Evolutionary conservation across 2,113 vertebrate species (phyloP).

Genomic region (Sakesphorus luctuosus): DNA sequence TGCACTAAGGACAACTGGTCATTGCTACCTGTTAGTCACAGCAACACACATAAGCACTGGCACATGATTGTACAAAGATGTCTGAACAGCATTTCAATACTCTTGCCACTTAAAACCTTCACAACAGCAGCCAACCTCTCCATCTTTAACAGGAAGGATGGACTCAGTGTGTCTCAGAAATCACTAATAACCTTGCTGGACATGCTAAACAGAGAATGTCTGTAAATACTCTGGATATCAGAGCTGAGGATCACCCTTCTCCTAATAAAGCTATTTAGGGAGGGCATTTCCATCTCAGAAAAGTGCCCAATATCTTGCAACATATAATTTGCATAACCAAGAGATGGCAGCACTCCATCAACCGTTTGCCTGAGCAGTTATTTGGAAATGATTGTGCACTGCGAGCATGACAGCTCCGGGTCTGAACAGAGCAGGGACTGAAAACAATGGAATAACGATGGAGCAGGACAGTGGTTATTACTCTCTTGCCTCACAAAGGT

Average conservation of each 20-base stretch:
- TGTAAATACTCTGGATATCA: neutral
- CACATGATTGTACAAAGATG: neutral
- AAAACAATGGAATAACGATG: conserved; percentile 14
- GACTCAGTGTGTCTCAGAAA: neutral
- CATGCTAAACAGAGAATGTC: neutral
- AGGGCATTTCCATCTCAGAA: neutral
- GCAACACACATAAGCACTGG: neutral
- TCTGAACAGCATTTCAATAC: neutral
- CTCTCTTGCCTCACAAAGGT: conserved; percentile 21
- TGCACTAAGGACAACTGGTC: neutral
- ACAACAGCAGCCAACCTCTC: neutral
- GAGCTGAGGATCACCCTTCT: neutral
- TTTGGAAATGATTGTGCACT: neutral
- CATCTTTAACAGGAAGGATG: neutral
- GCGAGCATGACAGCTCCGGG: neutral
- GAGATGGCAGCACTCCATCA: conserved; percentile 73
- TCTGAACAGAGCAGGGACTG: neutral
- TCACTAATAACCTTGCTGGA: neutral
- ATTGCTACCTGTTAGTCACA: neutral
- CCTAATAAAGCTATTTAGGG: neutral
- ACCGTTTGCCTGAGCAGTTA: conserved; percentile 20
- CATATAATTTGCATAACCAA: conserved; percentile 69
- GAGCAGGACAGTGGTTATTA: neutral
- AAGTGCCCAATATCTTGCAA: neutral
- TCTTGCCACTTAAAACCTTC: neutral